phyloP scores from a whole-genome alignment of 2,888 invertebrate species.

The Cerceris ruficornis region DNA sequence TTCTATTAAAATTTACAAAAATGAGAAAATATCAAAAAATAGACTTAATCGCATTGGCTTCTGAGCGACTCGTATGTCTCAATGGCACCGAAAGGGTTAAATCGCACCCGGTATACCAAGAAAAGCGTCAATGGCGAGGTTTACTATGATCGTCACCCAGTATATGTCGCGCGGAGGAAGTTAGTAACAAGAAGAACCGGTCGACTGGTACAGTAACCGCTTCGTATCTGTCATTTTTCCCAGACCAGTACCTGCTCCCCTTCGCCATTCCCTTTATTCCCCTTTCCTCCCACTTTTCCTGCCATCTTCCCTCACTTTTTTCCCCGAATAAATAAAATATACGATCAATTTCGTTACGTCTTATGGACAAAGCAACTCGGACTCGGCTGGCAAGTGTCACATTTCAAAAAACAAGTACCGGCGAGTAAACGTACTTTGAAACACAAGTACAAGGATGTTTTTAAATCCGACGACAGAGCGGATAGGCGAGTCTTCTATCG shows the following conservation, averaged over 20 bases:
- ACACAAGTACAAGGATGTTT: slow-evolving; percentile 5
- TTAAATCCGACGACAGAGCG: slow-evolving; percentile 23
- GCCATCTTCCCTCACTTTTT: slow-evolving; percentile 30
- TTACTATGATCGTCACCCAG: slow-evolving; percentile 48
- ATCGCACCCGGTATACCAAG: slow-evolving; percentile 19
- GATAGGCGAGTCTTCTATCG: slow-evolving; percentile 48
- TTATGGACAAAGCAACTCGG: background rate
- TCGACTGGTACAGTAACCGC: slow-evolving; percentile 64
- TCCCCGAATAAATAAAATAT: slow-evolving; percentile 9
- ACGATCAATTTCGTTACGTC: background rate
- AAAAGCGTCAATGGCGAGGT: slow-evolving; percentile 17
- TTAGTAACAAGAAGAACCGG: slow-evolving; percentile 66
- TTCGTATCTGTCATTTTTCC: slow-evolving; percentile 65
- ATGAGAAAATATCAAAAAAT: too few relatives aligned
- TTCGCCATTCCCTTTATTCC: slow-evolving; percentile 32
- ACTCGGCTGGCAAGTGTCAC: background rate
- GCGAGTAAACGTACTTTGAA: slow-evolving; percentile 21
- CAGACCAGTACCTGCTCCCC: slow-evolving; percentile 51
- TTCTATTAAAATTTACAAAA: too few relatives aligned
- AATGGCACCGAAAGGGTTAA: background rate
- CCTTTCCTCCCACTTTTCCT: slow-evolving; percentile 30
- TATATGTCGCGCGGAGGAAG: slow-evolving; percentile 59
- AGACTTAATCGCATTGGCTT: too few relatives aligned
- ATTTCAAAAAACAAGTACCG: slow-evolving; percentile 23
- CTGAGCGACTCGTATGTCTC: too few relatives aligned